These are phyloP conservation scores for Oreocharis arfaki DNA, from an alignment of 2,113 vertebrate genomes.

Conservation along the genomic window DNA sequence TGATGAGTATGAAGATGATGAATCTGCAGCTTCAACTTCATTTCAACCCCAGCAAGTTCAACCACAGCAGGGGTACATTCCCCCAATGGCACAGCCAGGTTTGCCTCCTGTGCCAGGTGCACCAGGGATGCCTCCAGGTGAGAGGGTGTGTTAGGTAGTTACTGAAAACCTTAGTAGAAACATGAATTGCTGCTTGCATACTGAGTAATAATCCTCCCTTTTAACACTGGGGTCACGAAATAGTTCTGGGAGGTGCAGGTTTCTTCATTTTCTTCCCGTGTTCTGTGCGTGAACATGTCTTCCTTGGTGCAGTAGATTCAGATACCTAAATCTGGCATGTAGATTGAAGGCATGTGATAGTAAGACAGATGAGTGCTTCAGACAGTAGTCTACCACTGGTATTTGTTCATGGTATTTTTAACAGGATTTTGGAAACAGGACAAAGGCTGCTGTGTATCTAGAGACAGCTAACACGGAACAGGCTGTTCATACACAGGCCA, in stretches of 20 bases:
- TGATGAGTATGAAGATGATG: conserved; percentile 92
- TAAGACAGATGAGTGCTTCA: background rate
- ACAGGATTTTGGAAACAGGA: background rate
- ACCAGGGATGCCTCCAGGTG: conserved; percentile 88
- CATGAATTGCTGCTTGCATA: background rate
- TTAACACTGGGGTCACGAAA: background rate
- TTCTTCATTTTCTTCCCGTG: fast-evolving
- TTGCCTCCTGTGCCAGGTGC: conserved; percentile 83
- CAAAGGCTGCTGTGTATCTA: background rate
- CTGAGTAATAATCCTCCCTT: background rate
- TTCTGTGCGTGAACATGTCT: fast-evolving
- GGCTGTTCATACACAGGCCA: background rate
- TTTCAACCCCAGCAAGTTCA: conserved; percentile 85
- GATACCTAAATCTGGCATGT: background rate
- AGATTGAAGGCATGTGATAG: background rate
- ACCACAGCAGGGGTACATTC: conserved; percentile 84
- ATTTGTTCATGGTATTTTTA: background rate
- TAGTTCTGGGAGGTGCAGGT: background rate
- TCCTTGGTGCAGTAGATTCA: background rate
- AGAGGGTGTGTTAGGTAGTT: background rate
- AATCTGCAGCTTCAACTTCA: conserved; percentile 88
- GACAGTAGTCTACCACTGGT: background rate
- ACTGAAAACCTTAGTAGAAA: background rate
- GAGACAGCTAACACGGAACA: background rate
- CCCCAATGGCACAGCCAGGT: conserved; percentile 89